Conservation (phyloP, 2,113 vertebrate genomes). For the Myrmecobius fasciatus region DNA sequence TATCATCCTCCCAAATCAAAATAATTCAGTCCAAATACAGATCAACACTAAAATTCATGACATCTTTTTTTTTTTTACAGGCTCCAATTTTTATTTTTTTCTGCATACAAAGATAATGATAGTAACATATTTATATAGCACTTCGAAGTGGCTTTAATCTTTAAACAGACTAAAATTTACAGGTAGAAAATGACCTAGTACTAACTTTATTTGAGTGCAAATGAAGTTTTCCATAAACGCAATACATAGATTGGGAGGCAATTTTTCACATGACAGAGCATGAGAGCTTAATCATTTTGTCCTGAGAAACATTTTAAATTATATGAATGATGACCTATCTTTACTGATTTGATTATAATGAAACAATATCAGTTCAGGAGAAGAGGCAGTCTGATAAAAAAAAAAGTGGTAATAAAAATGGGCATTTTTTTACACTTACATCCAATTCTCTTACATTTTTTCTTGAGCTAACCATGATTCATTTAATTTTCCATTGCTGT, state of each 20-base stretch:
- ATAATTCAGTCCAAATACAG: neutral
- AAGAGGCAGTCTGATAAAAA: neutral
- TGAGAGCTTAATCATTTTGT: neutral
- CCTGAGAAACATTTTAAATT: constrained; percentile 15
- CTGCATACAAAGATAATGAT: neutral
- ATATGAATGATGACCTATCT: neutral
- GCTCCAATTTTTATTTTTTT: neutral
- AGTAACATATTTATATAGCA: neutral
- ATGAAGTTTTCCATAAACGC: neutral
- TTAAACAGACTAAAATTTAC: neutral
- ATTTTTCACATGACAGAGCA: neutral
- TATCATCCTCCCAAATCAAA: neutral
- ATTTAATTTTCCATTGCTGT: constrained; percentile 61
- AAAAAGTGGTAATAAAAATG: constrained; percentile 4
- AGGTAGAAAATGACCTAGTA: neutral
- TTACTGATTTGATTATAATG: constrained; percentile 5
- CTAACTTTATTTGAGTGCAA: neutral
- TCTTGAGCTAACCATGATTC: neutral
- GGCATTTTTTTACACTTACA: constrained; percentile 40
- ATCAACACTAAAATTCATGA: neutral
- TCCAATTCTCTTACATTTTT: constrained; percentile 14
- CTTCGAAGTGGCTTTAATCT: neutral
- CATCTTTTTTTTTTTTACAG: neutral
- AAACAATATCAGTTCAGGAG: neutral
- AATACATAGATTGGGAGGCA: neutral